phyloP scores from a whole-genome alignment of 1,140 invertebrate genomes.

The Episyrphus balteatus region DNA sequence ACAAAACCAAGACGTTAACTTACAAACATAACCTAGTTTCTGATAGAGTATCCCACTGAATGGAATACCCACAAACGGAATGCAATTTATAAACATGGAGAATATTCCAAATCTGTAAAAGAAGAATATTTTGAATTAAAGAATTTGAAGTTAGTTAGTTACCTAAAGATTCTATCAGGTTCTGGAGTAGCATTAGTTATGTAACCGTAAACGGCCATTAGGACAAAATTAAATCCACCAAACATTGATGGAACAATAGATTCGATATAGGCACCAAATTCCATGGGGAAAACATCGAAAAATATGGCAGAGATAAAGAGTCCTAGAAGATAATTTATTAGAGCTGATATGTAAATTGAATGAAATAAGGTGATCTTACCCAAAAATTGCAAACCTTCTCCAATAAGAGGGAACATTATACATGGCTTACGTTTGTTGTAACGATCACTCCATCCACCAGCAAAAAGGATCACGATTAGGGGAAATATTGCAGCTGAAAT shows the following conservation, averaged over 20 bases:
- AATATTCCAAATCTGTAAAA: constrained; percentile 28
- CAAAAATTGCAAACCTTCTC: constrained; percentile 38
- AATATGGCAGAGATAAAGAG: constrained; percentile 29
- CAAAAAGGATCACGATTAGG: constrained; percentile 47
- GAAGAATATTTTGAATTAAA: background rate
- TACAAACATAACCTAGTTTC: constrained; percentile 26
- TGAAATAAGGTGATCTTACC: constrained; percentile 14
- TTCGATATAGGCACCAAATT: constrained; percentile 43
- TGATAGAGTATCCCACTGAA: constrained; percentile 25
- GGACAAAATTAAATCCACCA: constrained; percentile 46
- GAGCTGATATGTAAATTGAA: background rate
- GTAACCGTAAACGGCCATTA: constrained; percentile 52
- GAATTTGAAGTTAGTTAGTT: no score
- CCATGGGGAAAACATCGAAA: constrained; percentile 38
- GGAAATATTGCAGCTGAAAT: constrained; percentile 43
- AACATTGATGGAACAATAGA: constrained; percentile 44
- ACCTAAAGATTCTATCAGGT: constrained; percentile 45
- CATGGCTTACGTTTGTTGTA: constrained; percentile 53
- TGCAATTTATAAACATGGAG: constrained; percentile 28
- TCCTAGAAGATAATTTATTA: constrained; percentile 9
- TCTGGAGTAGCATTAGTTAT: constrained; percentile 46
- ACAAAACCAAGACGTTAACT: constrained; percentile 1
- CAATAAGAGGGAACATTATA: constrained; percentile 47
- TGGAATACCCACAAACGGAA: constrained; percentile 27
- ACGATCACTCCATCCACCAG: constrained; percentile 53